phyloP scores from a whole-genome alignment of 64 coral and sea anemone species.

The Dendronephthya gigantea region DNA sequence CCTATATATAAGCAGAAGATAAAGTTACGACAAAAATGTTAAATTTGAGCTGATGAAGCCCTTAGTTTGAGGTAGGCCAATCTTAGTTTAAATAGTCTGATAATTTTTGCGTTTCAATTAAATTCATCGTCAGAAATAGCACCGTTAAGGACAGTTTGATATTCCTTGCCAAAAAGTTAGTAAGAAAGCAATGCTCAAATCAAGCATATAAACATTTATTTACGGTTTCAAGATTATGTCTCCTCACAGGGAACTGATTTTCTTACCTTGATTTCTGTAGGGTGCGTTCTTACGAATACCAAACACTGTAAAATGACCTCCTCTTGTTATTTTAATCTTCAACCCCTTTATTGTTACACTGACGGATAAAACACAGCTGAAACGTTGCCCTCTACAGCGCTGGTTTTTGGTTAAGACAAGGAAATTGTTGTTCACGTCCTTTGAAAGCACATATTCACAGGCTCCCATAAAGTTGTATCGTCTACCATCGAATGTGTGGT shows the following conservation, averaged over 20 bases:
- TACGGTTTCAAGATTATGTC: too few relatives aligned
- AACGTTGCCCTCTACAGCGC: not conserved
- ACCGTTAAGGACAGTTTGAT: too few relatives aligned
- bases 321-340: not conserved
- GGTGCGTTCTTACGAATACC: not conserved
- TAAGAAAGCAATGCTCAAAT: too few relatives aligned
- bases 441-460: not conserved
- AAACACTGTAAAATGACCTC: not conserved
- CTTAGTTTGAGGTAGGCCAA: too few relatives aligned
- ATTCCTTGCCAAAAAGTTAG: too few relatives aligned
- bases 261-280: not conserved
- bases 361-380: not conserved
- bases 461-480: not conserved
- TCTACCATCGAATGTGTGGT: not conserved
- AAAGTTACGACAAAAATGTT: too few relatives aligned
- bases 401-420: not conserved
- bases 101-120: too few relatives aligned
- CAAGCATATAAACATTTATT: too few relatives aligned
- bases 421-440: not conserved
- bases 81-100: too few relatives aligned
- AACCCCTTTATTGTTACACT: not conserved
- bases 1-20: not conserved
- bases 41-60: too few relatives aligned
- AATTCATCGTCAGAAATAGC: too few relatives aligned
- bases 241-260: not conserved